Base-by-base conservation (phyloP, 2,113 vertebrate genomes). In the Neotoma lepida region DNA sequence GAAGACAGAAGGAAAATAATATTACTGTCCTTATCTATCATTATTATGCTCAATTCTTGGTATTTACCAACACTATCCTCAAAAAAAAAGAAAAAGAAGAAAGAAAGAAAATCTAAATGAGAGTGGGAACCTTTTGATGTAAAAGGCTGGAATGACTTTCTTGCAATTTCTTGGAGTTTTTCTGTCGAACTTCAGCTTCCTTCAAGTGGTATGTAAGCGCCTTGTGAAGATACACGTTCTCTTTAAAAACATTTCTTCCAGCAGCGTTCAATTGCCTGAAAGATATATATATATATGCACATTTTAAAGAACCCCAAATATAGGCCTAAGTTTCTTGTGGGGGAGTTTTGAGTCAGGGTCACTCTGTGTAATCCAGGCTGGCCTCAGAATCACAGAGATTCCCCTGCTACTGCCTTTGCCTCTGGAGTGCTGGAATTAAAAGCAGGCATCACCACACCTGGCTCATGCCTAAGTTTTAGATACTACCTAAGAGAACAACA, bases 231-330 rank as follows among this genome's bases (percentile, higher is more conserved):
- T 96, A 97, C 82, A 99, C 87, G 24, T 98, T 99, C 96, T 99
- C 98, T 97, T 98, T 99, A 97, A 99, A 99, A 94, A 99, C 98
- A 13, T 98, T 97, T 95, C 97, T 98, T 26, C 98, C 98, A 61
- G 97, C 97, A 30, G 96, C 97, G 41, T 99, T 98, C 97, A 99
- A 89, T 95, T 99, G 98, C 95, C 99, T 99, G 96, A 97, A 66
- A 93, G 41, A 96, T 5, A 94, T 81, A 94, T n/a, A 58, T 13
- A 58, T 2, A 74, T 14, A 68, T 14, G 14, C 14, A 51, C 51
- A 51, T 14, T 51, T 46, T 41, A 44, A 73, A 84, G 77, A 87
- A 95, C 86, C 30, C 71, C 93, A 94, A 94, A 90, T 26, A 96
- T 20, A 91, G 66, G 39, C 39, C 22, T 41, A 44, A 44, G 71